Evolutionary conservation across 2,113 vertebrate species (phyloP).

Genomic region (Fregata magnificens): DNA sequence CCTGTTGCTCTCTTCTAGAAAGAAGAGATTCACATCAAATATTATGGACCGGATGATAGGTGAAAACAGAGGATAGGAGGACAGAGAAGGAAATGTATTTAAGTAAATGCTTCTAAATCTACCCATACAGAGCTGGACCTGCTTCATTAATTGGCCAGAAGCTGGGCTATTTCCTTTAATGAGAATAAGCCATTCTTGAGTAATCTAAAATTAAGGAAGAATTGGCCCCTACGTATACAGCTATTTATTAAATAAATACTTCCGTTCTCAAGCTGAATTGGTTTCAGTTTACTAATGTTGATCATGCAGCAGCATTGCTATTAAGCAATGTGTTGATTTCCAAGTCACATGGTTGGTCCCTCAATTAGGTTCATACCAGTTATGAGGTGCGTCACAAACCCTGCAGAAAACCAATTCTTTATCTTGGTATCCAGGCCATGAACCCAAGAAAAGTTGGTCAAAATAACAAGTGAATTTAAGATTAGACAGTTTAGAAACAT

Average conservation of each 20-base stretch:
- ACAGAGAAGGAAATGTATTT: neutral
- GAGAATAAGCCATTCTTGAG: neutral
- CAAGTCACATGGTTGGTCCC: neutral
- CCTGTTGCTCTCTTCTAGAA: neutral
- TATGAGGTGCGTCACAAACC: neutral
- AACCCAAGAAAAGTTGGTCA: neutral
- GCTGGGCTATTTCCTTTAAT: neutral
- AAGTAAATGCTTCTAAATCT: neutral
- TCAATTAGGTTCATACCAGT: neutral
- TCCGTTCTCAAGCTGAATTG: neutral
- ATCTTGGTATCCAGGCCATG: neutral
- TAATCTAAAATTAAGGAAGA: neutral
- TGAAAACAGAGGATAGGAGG: neutral
- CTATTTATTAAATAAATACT: neutral
- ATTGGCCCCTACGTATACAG: neutral
- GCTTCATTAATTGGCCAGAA: neutral
- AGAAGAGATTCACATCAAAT: neutral
- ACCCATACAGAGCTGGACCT: neutral
- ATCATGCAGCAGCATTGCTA: neutral
- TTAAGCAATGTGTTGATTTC: neutral
- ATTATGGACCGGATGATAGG: neutral
- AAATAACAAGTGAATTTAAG: neutral
- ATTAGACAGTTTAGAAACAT: neutral
- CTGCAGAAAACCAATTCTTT: neutral
- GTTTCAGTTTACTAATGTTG: neutral